phyloP scores from a whole-genome alignment of 2,888 invertebrate species.

The Perdita meconis region DNA sequence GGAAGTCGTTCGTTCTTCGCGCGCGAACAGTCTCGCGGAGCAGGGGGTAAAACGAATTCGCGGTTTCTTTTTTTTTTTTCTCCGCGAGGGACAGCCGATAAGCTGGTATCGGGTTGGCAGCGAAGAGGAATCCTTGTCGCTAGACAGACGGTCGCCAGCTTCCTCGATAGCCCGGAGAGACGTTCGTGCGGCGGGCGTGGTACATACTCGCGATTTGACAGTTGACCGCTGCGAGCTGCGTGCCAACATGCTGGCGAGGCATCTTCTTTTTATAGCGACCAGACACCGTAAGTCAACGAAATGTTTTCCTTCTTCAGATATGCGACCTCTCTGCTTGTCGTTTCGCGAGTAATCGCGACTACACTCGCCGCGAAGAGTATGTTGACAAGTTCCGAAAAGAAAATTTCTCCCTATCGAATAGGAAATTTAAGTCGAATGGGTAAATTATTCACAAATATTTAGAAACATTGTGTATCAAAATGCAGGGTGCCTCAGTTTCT shows the following conservation, averaged over 20 bases:
- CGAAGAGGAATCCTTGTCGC: constrained; percentile 69
- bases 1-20: constrained; percentile 23
- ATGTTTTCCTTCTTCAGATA: neutral
- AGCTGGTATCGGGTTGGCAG: constrained; percentile 56
- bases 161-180: constrained; percentile 53
- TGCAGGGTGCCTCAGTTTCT: no score
- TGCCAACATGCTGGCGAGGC: constrained; percentile 80
- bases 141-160: constrained; percentile 81
- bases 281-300: constrained; percentile 79
- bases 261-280: constrained; percentile 82
- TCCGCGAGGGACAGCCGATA: constrained; percentile 61
- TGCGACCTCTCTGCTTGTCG: neutral
- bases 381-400: no score
- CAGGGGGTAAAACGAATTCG: constrained; percentile 51
- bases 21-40: constrained; percentile 33
- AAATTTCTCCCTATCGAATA: no score
- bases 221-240: constrained; percentile 24
- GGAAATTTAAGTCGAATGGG: no score
- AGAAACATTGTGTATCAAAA: no score
- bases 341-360: no score
- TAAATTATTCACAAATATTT: no score
- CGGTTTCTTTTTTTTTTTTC: no score
- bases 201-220: constrained; percentile 48
- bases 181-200: constrained; percentile 48
- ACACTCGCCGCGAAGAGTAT: no score